Conservation (phyloP, 2,888 invertebrate species). For the Neoitamus cyanurus region DNA sequence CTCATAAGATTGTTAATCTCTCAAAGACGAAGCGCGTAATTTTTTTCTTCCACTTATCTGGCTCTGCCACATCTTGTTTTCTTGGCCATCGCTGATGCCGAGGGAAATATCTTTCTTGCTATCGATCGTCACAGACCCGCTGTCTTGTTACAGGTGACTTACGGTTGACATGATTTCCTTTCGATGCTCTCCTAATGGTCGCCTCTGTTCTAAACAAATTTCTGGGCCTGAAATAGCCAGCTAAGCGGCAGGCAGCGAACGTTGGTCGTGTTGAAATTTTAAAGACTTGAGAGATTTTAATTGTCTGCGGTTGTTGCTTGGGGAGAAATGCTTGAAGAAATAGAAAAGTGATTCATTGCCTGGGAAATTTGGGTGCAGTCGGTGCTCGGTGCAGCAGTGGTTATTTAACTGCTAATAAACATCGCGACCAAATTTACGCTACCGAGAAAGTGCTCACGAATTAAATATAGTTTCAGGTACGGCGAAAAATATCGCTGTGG, state of each 20-base stretch:
- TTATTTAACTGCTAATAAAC: conserved; percentile 14
- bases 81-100: background rate
- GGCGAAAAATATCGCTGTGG: background rate
- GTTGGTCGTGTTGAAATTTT: background rate
- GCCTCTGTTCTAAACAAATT: conserved; percentile 12
- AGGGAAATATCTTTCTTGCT: background rate
- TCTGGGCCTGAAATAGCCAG: conserved; percentile 7
- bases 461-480: conserved; percentile 21
- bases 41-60: conserved; percentile 31
- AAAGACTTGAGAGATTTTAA: background rate
- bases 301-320: conserved; percentile 2
- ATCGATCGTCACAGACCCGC: conserved; percentile 4
- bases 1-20: conserved; percentile 42
- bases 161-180: conserved; percentile 49
- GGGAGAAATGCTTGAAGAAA: conserved; percentile 11
- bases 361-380: conserved; percentile 26
- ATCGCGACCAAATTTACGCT: background rate
- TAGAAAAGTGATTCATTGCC: conserved; percentile 41
- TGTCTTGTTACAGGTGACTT: conserved; percentile 40
- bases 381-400: background rate
- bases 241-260: background rate
- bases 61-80: background rate
- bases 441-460: background rate
- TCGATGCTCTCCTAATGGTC: conserved; percentile 22
- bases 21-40: background rate